Conservation (phyloP, 2,797 vertebrate genomes). For the Pagetopsis macropterus region DNA sequence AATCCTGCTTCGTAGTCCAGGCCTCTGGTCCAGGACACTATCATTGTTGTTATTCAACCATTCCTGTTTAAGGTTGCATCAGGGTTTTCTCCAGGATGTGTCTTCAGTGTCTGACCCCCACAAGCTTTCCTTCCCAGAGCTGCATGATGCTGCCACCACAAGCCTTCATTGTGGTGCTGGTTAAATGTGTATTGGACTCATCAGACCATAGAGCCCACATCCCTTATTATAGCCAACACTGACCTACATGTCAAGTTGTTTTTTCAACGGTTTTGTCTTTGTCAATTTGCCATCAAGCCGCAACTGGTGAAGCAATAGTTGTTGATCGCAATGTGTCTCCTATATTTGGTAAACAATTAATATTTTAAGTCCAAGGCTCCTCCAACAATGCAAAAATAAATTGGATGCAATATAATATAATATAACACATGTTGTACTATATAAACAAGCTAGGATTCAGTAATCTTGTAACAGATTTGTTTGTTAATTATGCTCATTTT, state of each 20-base stretch:
- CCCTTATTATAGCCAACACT: not conserved
- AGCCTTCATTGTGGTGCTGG: not conserved
- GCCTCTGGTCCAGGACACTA: not conserved
- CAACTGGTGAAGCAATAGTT: conserved; percentile 26
- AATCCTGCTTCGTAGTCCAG: no score
- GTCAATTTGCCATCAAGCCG: not conserved
- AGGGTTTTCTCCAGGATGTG: conserved; percentile 14
- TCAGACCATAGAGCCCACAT: not conserved
- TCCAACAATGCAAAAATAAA: no score
- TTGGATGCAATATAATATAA: no score
- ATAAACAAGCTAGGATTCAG: not conserved
- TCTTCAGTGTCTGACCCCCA: not conserved
- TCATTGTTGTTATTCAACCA: conserved; percentile 14
- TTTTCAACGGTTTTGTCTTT: not conserved
- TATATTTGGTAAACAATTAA: not conserved
- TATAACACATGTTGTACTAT: not conserved
- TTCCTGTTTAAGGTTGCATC: not conserved
- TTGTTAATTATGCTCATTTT: not conserved
- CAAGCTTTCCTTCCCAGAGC: not conserved
- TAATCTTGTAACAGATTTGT: not conserved
- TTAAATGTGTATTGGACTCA: conserved; percentile 13
- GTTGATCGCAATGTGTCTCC: not conserved
- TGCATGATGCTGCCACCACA: not conserved
- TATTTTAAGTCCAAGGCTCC: no score
- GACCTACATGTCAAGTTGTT: not conserved